These are phyloP conservation scores for Platyrinchus mystaceus DNA, from an alignment of 2,797 vertebrate species.

Conservation along the genomic window DNA sequence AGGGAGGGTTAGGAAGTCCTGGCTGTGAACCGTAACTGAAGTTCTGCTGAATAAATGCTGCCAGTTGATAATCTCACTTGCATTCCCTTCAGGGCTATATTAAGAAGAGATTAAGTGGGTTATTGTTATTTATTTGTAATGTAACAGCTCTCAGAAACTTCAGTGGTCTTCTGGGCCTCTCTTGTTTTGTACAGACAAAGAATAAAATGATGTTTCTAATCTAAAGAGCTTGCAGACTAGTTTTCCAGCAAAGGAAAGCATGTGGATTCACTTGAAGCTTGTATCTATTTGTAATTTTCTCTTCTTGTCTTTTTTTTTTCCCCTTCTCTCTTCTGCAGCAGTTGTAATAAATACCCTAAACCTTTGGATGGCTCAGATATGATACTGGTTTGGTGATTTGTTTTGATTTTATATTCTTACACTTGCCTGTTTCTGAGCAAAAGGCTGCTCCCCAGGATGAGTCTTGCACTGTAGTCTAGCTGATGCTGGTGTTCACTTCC, in stretches of 20 bases:
- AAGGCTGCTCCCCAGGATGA: not conserved
- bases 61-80: not conserved
- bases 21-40: not conserved
- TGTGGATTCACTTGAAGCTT: not conserved
- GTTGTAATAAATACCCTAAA: conserved; percentile 2
- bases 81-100: conserved; percentile 27
- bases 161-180: not conserved
- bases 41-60: not conserved
- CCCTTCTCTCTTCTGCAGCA: not conserved
- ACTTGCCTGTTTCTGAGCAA: not conserved
- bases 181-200: conserved; percentile 18
- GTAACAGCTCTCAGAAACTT: not conserved
- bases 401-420: not conserved
- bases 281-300: not conserved
- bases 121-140: conserved; percentile 52
- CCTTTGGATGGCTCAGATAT: not conserved
- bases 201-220: conserved; percentile 21
- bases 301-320: not conserved
- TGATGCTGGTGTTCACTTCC: not conserved
- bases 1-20: not conserved
- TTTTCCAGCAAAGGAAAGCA: not conserved
- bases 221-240: not conserved
- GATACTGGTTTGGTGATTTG: not conserved
- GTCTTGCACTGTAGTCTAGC: not conserved
- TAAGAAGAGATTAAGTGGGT: conserved; percentile 45